Conservation (phyloP, 2,888 invertebrate genomes). For the Neoitamus cyanurus region DNA sequence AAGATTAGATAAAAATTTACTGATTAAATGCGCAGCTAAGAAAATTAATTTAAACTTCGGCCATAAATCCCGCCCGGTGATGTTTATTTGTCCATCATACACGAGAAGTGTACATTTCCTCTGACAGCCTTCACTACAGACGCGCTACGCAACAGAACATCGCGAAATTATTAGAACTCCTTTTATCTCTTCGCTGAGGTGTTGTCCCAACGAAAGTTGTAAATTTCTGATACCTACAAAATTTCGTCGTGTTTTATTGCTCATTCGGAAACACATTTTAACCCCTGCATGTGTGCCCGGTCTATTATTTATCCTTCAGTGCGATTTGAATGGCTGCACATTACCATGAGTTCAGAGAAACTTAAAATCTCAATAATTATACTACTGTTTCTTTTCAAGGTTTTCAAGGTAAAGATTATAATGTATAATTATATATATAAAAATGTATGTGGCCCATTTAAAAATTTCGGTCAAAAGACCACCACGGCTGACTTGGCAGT, state of each 20-base stretch:
- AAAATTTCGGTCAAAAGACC: no score
- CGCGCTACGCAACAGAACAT: constrained; percentile 5
- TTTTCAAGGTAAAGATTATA: no score
- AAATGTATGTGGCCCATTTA: no score
- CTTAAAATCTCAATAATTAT: no score
- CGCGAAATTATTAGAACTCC: not conserved
- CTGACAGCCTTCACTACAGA: not conserved
- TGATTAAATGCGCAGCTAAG: not conserved
- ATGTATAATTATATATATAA: no score
- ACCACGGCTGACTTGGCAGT: no score
- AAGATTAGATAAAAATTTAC: constrained; percentile 1
- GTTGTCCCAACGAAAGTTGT: not conserved
- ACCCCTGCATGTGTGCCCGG: not conserved
- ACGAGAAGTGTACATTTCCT: not conserved
- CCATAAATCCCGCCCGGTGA: not conserved
- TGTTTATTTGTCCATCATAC: not conserved
- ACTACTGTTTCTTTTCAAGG: no score
- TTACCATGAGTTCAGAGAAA: not conserved
- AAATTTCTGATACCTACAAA: not conserved
- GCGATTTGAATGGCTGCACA: not conserved
- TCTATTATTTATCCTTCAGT: not conserved
- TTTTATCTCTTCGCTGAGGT: not conserved
- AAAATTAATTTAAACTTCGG: not conserved
- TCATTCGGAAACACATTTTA: not conserved
- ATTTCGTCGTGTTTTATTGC: not conserved